Evolutionary conservation across 2,888 invertebrate species (phyloP).

Genomic region (Cetonia aurata): DNA sequence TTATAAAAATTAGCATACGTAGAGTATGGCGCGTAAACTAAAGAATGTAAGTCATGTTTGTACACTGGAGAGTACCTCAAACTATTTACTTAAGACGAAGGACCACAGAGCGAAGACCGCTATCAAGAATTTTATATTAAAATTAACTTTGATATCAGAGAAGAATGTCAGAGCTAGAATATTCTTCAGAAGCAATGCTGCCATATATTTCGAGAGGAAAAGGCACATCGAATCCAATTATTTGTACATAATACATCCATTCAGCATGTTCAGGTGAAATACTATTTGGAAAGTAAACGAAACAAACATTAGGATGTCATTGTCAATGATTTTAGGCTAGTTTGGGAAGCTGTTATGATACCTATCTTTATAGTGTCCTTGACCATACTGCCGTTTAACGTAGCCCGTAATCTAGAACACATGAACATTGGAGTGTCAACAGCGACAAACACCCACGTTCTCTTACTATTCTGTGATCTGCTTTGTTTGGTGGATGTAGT

Average conservation of each 20-base stretch:
- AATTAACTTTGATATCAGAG: slow-evolving; percentile 8
- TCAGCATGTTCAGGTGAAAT: slow-evolving; percentile 30
- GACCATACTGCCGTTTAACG: slow-evolving; percentile 6
- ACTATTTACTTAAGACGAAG: too few species aligned
- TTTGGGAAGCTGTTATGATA: slow-evolving; percentile 28
- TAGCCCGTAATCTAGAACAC: slow-evolving; percentile 9
- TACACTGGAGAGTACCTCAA: too few species aligned
- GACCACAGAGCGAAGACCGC: too few species aligned
- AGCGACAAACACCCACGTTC: neutral
- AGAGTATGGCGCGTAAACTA: too few species aligned
- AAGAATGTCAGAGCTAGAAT: slow-evolving; percentile 13
- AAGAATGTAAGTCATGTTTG: too few species aligned
- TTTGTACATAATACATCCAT: slow-evolving; percentile 30
- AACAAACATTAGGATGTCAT: neutral
- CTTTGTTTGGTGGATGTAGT: slow-evolving; percentile 13
- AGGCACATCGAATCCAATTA: slow-evolving; percentile 14
- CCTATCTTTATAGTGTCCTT: slow-evolving; percentile 4
- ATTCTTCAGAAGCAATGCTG: slow-evolving; percentile 23
- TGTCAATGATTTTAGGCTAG: slow-evolving; percentile 7
- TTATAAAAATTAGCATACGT: too few species aligned
- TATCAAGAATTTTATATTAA: neutral
- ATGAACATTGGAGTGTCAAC: too few species aligned
- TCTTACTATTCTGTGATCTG: slow-evolving; percentile 6
- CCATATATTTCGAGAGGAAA: slow-evolving; percentile 15
- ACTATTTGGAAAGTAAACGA: too few species aligned